These are phyloP conservation scores for Exocentrus adspersus DNA, from an alignment of 2,888 invertebrate genomes.

Conservation along the genomic window DNA sequence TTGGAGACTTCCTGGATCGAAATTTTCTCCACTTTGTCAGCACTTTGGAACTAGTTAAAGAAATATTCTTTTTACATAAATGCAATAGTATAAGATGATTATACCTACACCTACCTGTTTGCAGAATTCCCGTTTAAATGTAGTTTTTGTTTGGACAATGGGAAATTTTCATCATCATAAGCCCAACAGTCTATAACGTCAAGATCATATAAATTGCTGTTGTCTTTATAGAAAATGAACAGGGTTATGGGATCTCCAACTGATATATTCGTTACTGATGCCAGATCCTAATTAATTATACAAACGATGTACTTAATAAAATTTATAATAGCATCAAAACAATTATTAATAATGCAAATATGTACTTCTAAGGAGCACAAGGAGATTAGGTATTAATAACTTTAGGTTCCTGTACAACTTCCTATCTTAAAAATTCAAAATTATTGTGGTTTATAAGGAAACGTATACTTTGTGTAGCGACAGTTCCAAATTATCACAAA, in stretches of 20 bases:
- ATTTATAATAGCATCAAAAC: no score
- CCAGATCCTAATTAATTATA: conserved; percentile 16
- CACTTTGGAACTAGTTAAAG: conserved; percentile 70
- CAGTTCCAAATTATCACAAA: background rate
- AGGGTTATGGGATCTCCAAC: conserved; percentile 78
- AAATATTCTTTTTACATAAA: background rate
- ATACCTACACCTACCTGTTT: conserved; percentile 21
- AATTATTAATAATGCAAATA: no score
- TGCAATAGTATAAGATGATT: background rate
- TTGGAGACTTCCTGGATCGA: background rate
- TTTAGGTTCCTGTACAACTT: no score
- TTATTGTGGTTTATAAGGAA: no score
- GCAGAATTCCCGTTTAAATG: conserved; percentile 32
- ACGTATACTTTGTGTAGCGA: background rate
- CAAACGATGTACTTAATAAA: no score
- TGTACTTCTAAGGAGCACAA: no score
- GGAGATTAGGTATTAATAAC: no score
- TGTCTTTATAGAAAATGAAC: conserved; percentile 75
- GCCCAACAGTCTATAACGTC: conserved; percentile 80
- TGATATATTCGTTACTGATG: conserved; percentile 60
- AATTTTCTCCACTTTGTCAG: conserved; percentile 70
- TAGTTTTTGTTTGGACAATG: conserved; percentile 50
- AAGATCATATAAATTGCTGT: conserved; percentile 71
- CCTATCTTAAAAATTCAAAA: no score
- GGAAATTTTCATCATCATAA: conserved; percentile 72